phyloP scores from a whole-genome alignment of 2,797 vertebrate genomes.

The Danio kyathit region DNA sequence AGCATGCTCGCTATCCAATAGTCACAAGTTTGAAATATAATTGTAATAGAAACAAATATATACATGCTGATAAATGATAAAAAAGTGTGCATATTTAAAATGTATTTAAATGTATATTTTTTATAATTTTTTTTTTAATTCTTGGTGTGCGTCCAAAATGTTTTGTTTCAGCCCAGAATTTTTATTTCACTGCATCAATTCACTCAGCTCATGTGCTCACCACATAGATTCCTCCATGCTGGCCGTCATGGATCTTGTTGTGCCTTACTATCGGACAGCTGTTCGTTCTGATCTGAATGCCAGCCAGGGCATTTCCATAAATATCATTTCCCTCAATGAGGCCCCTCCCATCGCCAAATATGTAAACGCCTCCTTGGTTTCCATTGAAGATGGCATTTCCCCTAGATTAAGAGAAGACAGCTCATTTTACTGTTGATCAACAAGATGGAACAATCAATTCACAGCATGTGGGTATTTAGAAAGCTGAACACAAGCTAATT shows the following conservation, averaged over 20 bases:
- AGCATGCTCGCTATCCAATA: no score
- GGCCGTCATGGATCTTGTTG: conserved; percentile 99
- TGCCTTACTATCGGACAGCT: conserved; percentile 99
- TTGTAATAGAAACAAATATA: no score
- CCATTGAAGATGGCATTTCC: conserved; percentile 99
- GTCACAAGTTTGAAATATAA: no score
- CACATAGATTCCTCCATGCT: conserved; percentile 98
- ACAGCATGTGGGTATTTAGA: neutral
- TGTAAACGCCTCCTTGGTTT: conserved; percentile 99
- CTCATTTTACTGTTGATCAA: neutral
- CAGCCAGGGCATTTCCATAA: conserved; percentile 97
- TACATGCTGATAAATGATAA: no score
- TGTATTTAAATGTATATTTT: no score
- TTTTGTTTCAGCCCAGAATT: no score
- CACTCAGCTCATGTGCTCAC: conserved; percentile 77
- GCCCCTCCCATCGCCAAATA: conserved; percentile 98
- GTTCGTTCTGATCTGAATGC: conserved; percentile 99
- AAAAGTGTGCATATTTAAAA: no score
- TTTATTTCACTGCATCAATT: no score
- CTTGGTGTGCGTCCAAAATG: no score
- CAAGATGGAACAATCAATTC: neutral
- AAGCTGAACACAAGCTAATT: neutral
- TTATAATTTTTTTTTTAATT: no score
- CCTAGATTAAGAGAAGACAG: conserved; percentile 72
- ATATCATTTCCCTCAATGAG: conserved; percentile 99